phyloP scores from a whole-genome alignment of 2,888 invertebrate genomes.

The Polylopha cassiicola region DNA sequence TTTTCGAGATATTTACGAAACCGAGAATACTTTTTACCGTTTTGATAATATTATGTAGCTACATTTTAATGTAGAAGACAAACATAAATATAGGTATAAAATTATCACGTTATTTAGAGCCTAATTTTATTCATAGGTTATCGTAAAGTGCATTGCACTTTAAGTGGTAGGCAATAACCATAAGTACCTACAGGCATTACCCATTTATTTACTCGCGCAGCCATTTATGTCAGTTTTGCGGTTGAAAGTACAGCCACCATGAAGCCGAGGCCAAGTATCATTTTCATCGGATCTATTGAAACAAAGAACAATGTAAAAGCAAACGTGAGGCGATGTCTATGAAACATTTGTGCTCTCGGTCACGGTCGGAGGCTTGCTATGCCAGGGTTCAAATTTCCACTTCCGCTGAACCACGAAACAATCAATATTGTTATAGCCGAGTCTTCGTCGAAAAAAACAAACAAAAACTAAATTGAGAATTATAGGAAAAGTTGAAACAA shows the following conservation, averaged over 20 bases:
- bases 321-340: conserved; percentile 49
- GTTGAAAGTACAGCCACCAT: conserved; percentile 23
- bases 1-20: too few species aligned
- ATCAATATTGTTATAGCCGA: conserved; percentile 67
- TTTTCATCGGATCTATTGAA: conserved; percentile 41
- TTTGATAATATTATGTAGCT: too few species aligned
- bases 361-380: conserved; percentile 62
- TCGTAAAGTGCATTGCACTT: background rate
- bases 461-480: conserved; percentile 56
- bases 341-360: conserved; percentile 64
- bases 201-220: conserved; percentile 9
- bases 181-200: conserved; percentile 2
- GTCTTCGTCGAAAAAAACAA: conserved; percentile 62
- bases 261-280: conserved; percentile 33
- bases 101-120: background rate
- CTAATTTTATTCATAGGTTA: background rate
- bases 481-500: conserved; percentile 37
- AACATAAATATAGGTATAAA: too few species aligned
- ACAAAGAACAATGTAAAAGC: conserved; percentile 48
- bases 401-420: conserved; percentile 66
- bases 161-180: conserved; percentile 1
- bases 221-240: conserved; percentile 22
- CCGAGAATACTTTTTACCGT: too few species aligned
- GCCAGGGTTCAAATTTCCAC: conserved; percentile 67
- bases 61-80: too few species aligned